Base-by-base conservation (phyloP, 2,113 vertebrate genomes). In the Rhinoptilus africanus region DNA sequence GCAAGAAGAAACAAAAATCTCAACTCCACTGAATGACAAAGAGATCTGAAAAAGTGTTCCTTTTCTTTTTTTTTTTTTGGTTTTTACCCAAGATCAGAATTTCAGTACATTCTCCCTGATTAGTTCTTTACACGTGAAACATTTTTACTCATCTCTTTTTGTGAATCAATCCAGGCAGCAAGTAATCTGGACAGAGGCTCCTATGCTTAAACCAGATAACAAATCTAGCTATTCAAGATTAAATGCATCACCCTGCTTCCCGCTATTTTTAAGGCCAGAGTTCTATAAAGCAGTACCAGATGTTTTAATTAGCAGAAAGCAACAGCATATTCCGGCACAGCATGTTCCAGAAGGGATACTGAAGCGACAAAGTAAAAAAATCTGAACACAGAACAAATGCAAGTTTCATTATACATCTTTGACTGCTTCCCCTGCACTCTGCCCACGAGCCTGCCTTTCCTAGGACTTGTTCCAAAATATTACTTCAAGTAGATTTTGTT, bases 261-360 rank as follows among this genome's bases (percentile, higher is more conserved):
- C 41, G 39, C 59, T 94, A 95, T 95, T 95, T 92, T 97, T 91
- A 95, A 96, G 97, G 94, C 69, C 92, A 91, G 53, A 88, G 74
- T 89, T 89, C 83, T 83, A 66, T 89, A 93, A 92, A 92, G 67
- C 53, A 85, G 89, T 92, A 89, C 81, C 96, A 97, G 95, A 95
- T 96, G 93, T 97, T 97, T 97, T 95, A 95, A 97, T 97, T 97
- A 96, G 91, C 74, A 96, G 93, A 95, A 96, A 89, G 78, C 89
- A 96, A 91, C 74, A 89, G 84, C 93, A 95, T 91, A 95, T 85
- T 96, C 81, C 89, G 0, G 9, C 94, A 95, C 96, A 96, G 96
- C 77, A n/a, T 95, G 92, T 94, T 97, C 85, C 96, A 96, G 87
- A 96, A 96, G 92, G 88, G 87, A 96, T 66, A 94, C 45, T 57